phyloP scores from a whole-genome alignment of 2,797 vertebrate species.

The Smutsia temminckii region DNA sequence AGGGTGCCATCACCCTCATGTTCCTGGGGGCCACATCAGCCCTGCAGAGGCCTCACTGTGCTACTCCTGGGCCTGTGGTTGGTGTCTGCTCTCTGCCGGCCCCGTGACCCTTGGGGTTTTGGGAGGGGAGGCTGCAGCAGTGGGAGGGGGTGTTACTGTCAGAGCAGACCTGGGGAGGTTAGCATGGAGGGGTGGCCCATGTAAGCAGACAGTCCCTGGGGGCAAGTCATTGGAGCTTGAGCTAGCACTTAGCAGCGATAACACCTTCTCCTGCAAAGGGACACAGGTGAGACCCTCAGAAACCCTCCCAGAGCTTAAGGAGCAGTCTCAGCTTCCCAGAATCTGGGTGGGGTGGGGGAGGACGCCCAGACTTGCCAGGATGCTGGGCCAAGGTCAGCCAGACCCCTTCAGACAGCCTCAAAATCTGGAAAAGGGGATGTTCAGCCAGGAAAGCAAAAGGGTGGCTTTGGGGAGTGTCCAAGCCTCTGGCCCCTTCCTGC shows the following conservation, averaged over 20 bases:
- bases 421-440: neutral
- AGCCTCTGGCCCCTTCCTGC: neutral
- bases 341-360: rapidly evolving
- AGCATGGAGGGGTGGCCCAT: neutral
- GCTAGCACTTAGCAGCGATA: neutral
- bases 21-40: neutral
- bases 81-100: neutral
- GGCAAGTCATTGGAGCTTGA: neutral
- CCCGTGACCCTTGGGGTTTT: rapidly evolving
- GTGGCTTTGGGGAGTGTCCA: neutral
- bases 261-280: neutral
- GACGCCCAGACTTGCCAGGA: neutral
- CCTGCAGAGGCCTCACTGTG: neutral
- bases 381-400: neutral
- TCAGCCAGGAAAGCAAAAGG: neutral
- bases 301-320: neutral
- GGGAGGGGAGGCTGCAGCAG: neutral
- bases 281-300: neutral
- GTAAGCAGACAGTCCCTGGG: neutral
- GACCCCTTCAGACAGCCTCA: neutral
- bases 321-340: neutral
- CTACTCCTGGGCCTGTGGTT: neutral
- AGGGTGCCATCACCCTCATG: rapidly evolving
- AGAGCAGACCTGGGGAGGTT: neutral
- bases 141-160: neutral